phyloP scores from a whole-genome alignment of 2,113 vertebrate species.

The Laticauda colubrina region DNA sequence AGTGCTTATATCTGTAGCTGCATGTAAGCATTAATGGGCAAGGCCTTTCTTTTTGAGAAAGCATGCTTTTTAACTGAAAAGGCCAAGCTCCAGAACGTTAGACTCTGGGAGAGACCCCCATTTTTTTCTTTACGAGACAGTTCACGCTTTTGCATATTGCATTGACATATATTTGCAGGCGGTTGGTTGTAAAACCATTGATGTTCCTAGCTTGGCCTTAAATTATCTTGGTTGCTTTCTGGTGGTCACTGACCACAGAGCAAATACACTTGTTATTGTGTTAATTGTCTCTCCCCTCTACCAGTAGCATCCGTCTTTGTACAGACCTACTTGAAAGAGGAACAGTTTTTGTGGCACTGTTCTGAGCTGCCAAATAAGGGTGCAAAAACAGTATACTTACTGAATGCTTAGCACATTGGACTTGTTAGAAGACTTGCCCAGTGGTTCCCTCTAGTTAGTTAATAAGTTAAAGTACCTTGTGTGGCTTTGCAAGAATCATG shows the following conservation, averaged over 20 bases:
- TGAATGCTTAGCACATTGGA: background rate
- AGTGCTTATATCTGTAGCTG: slow-evolving; percentile 48
- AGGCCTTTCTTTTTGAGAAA: slow-evolving; percentile 46
- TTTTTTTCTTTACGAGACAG: background rate
- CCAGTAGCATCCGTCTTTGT: background rate
- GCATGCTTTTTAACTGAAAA: slow-evolving; percentile 31
- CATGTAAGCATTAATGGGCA: slow-evolving; percentile 54
- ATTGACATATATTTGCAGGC: background rate
- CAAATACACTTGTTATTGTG: background rate
- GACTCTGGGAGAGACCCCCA: background rate
- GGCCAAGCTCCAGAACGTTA: background rate
- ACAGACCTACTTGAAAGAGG: background rate
- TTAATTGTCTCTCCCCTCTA: background rate
- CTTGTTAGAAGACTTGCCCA: background rate
- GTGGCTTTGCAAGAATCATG: background rate
- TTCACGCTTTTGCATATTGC: background rate
- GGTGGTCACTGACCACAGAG: background rate
- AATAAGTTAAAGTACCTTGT: background rate
- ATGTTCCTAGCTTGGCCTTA: background rate
- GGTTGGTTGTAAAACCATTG: background rate
- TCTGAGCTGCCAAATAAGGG: background rate
- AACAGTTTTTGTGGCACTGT: no score
- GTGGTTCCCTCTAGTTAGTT: background rate
- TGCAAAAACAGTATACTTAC: background rate
- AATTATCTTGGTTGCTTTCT: background rate